Evolutionary conservation across 2,113 vertebrate genomes (phyloP).

Genomic region (sheep (Ovis aries)): DNA sequence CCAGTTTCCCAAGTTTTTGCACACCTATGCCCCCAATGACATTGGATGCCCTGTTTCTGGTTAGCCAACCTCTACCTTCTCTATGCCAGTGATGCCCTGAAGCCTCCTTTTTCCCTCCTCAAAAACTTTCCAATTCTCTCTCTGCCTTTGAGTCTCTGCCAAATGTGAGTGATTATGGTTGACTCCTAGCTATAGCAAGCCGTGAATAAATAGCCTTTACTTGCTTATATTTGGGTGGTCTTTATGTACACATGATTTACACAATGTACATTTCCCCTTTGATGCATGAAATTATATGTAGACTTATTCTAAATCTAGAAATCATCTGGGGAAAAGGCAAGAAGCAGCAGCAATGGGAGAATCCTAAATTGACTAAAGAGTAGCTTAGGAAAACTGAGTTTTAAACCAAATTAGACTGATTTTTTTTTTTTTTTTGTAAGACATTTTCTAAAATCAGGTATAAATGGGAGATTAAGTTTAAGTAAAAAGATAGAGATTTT

Average conservation of each 20-base stretch:
- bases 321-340: neutral
- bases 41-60: neutral
- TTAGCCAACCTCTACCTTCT: neutral
- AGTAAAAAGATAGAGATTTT: neutral
- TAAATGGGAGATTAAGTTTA: neutral
- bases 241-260: neutral
- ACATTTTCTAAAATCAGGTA: neutral
- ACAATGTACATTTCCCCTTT: neutral
- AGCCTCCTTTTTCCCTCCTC: neutral
- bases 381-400: neutral
- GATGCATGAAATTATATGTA: neutral
- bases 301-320: neutral
- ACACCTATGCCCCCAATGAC: neutral
- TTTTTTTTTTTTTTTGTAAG: neutral
- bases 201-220: neutral
- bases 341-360: neutral
- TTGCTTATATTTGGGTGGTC: neutral
- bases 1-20: neutral
- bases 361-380: neutral
- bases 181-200: neutral
- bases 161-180: neutral
- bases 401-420: neutral
- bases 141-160: neutral
- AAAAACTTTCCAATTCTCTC: neutral
- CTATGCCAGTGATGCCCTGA: neutral